phyloP scores from a whole-genome alignment of 2,113 vertebrate species.

The Nanorana parkeri region DNA sequence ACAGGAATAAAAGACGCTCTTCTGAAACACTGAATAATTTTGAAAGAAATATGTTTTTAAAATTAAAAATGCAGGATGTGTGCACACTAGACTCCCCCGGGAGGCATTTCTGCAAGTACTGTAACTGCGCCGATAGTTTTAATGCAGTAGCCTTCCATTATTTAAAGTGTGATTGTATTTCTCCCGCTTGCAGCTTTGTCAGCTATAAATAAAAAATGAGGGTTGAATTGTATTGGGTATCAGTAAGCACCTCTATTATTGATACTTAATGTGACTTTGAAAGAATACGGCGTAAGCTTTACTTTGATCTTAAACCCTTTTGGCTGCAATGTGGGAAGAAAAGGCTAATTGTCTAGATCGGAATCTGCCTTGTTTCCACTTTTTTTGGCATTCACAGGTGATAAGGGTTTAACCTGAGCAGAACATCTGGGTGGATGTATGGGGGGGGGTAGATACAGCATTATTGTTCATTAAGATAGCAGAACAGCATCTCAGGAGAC shows the following conservation, averaged over 20 bases:
- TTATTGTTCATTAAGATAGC: too few species aligned
- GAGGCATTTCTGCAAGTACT: slow-evolving; percentile 85
- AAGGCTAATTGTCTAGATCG: slow-evolving; percentile 31
- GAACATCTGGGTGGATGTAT: neutral
- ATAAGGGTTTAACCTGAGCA: slow-evolving; percentile 14
- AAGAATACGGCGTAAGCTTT: slow-evolving; percentile 48
- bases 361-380: slow-evolving; percentile 3
- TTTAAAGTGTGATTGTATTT: slow-evolving; percentile 94
- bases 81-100: slow-evolving; percentile 80
- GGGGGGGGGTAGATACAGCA: neutral
- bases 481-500: neutral
- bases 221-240: slow-evolving; percentile 81
- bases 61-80: slow-evolving; percentile 93
- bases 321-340: slow-evolving; percentile 36
- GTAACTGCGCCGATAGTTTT: slow-evolving; percentile 83
- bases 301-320: slow-evolving; percentile 55
- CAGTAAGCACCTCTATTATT: slow-evolving; percentile 58
- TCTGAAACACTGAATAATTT: slow-evolving; percentile 85
- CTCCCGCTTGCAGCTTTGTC: slow-evolving; percentile 86
- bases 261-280: slow-evolving; percentile 57
- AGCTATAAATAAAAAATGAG: slow-evolving; percentile 98
- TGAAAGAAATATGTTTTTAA: slow-evolving; percentile 93
- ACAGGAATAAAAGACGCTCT: slow-evolving; percentile 89
- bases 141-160: slow-evolving; percentile 85
- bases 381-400: slow-evolving; percentile 1